phyloP scores from a whole-genome alignment of 2,888 invertebrate genomes.

The Adelphocoris suturalis region DNA sequence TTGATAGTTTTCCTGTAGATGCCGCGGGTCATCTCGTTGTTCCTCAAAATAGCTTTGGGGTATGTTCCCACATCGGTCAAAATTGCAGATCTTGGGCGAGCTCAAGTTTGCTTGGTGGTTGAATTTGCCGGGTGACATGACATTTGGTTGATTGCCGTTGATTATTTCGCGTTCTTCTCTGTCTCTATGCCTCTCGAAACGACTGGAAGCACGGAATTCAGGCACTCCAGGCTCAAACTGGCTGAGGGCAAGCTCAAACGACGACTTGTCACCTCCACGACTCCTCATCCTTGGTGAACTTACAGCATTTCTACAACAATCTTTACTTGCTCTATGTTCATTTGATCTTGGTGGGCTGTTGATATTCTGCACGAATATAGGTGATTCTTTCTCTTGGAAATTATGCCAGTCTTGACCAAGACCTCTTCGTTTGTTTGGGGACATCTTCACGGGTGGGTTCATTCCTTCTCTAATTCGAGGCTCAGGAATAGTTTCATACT shows the following conservation, averaged over 20 bases:
- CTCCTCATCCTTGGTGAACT: constrained; percentile 63
- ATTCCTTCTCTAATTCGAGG: constrained; percentile 70
- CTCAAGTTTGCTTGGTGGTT: constrained; percentile 52
- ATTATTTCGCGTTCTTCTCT: background rate
- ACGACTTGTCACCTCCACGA: background rate
- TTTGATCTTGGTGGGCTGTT: constrained; percentile 47
- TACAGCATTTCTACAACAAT: constrained; percentile 46
- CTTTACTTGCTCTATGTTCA: constrained; percentile 51
- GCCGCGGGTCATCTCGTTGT: background rate
- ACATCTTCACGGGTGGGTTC: constrained; percentile 33
- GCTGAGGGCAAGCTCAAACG: constrained; percentile 57
- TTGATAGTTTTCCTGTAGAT: constrained; percentile 36
- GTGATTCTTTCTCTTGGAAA: constrained; percentile 55
- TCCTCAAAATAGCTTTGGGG: constrained; percentile 68
- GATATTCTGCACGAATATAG: constrained; percentile 58
- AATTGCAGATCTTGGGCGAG: constrained; percentile 61
- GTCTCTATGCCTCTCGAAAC: constrained; percentile 62
- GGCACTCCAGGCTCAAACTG: constrained; percentile 59
- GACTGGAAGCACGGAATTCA: constrained; percentile 63
- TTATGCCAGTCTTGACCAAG: constrained; percentile 68
- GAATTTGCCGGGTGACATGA: constrained; percentile 50
- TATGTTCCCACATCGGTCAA: constrained; percentile 69
- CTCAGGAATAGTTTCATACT: constrained; percentile 75
- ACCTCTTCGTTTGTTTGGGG: constrained; percentile 60
- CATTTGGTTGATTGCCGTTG: constrained; percentile 53